Conservation (phyloP, 2,797 vertebrate genomes). For the Chrosomus eos region DNA sequence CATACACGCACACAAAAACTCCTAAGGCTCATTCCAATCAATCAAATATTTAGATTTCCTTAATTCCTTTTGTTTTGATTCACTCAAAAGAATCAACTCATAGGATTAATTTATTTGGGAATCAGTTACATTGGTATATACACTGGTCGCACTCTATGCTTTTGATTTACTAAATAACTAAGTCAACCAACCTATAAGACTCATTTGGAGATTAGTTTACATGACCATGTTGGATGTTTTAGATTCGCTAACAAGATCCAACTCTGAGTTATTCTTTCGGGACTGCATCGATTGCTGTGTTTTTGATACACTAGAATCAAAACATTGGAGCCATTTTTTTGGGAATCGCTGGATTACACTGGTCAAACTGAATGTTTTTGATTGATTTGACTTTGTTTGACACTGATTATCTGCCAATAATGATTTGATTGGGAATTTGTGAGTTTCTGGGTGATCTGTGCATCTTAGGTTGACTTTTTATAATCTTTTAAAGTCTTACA, state of each 20-base stretch:
- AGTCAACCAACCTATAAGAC: neutral
- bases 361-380: too few species aligned
- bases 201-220: neutral
- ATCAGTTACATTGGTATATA: neutral
- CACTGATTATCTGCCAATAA: neutral
- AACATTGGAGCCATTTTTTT: neutral
- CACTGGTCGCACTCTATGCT: neutral
- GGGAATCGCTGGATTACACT: too few species aligned
- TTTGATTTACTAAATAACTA: neutral
- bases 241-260: neutral
- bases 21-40: neutral
- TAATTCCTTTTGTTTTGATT: neutral
- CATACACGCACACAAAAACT: neutral
- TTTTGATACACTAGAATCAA: neutral
- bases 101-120: neutral
- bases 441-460: neutral
- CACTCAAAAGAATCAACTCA: neutral
- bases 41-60: neutral
- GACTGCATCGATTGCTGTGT: neutral
- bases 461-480: neutral
- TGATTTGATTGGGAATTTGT: neutral
- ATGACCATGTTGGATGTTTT: neutral
- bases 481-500: neutral
- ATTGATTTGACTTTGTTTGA: neutral
- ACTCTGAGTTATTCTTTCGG: neutral